A percentile compares a stretch with the other conserved stretches of the same genome.
These are phyloP conservation scores for Cyclophora albipunctata DNA, from an alignment of 2,888 invertebrate species.

Conservation along the genomic window DNA sequence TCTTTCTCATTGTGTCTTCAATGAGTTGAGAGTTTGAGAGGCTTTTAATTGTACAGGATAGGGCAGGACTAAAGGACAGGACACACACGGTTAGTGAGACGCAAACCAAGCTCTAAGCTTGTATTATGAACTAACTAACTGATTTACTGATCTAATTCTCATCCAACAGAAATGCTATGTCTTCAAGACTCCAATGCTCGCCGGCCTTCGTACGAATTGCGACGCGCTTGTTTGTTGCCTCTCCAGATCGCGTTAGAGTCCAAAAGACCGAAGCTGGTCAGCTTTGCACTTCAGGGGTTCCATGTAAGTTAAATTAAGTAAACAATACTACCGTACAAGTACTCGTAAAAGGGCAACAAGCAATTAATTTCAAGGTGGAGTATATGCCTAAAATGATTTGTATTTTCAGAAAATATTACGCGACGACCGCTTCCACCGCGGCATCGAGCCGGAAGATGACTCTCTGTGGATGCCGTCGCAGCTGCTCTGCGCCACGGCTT, in stretches of 20 bases:
- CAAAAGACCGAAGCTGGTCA: conserved; percentile 88
- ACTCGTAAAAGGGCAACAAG: too few species aligned
- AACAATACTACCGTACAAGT: background rate
- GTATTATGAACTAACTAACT: too few species aligned
- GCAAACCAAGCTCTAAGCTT: too few species aligned
- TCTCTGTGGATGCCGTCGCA: conserved; percentile 95
- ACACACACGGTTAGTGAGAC: too few species aligned
- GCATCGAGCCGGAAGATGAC: conserved; percentile 93
- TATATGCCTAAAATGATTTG: too few species aligned
- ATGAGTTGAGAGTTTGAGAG: too few species aligned
- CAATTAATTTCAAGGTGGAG: too few species aligned
- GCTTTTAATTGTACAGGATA: too few species aligned
- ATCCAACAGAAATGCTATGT: conserved; percentile 81
- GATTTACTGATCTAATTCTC: too few species aligned
- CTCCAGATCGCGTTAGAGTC: conserved; percentile 92
- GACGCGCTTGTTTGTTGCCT: conserved; percentile 88
- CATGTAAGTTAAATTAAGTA: conserved; percentile 80
- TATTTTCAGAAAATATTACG: conserved; percentile 85
- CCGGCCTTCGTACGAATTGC: conserved; percentile 87
- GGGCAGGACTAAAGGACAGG: too few species aligned
- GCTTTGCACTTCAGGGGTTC: conserved; percentile 89
- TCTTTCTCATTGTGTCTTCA: too few species aligned
- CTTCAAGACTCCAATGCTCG: conserved; percentile 85
- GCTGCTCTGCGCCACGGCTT: conserved; percentile 88
- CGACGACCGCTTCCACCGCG: conserved; percentile 93